Percentiles rank a stretch among this genome's conserved stretches.
These are phyloP conservation scores for Cirrhinus mrigala DNA, from an alignment of 2,797 vertebrate genomes.

Conservation along the genomic window DNA sequence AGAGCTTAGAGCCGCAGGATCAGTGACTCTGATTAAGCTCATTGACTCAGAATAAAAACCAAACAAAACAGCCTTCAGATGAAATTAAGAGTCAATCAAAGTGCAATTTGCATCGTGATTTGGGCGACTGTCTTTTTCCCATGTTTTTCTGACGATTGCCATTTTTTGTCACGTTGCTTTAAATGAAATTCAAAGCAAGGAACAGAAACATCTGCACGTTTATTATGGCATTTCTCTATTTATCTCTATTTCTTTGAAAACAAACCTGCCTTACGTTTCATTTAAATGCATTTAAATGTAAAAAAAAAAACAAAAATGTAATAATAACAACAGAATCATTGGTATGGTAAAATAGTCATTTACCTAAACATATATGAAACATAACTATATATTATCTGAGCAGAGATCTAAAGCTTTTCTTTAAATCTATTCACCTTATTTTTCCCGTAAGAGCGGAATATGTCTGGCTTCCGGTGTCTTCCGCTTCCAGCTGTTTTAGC, in stretches of 20 bases:
- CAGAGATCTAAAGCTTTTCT: not conserved
- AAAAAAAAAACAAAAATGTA: not conserved
- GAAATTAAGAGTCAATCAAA: slow-evolving; percentile 98
- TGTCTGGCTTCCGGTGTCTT: no score
- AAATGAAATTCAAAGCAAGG: slow-evolving; percentile 18
- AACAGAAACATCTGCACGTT: not conserved
- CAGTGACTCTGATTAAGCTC: slow-evolving; percentile 98
- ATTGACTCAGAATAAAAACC: slow-evolving; percentile 93
- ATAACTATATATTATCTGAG: not conserved
- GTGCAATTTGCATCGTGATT: slow-evolving; percentile 84
- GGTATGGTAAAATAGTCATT: not conserved
- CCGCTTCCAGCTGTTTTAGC: no score
- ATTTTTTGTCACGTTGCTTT: slow-evolving; percentile 23
- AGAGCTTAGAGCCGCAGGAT: slow-evolving; percentile 94
- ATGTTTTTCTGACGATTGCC: slow-evolving; percentile 41
- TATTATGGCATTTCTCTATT: not conserved
- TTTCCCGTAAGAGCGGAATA: no score
- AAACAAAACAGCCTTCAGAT: slow-evolving; percentile 94
- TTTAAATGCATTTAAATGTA: not conserved
- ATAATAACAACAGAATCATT: slow-evolving; percentile 4
- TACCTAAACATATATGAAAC: not conserved
- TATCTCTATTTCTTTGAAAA: not conserved
- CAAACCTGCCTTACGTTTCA: not conserved
- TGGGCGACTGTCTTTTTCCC: slow-evolving; percentile 60
- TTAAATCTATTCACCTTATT: not conserved